These are phyloP conservation scores for Chaetodon auriga DNA, from an alignment of 2,113 vertebrate species.

Conservation along the genomic window DNA sequence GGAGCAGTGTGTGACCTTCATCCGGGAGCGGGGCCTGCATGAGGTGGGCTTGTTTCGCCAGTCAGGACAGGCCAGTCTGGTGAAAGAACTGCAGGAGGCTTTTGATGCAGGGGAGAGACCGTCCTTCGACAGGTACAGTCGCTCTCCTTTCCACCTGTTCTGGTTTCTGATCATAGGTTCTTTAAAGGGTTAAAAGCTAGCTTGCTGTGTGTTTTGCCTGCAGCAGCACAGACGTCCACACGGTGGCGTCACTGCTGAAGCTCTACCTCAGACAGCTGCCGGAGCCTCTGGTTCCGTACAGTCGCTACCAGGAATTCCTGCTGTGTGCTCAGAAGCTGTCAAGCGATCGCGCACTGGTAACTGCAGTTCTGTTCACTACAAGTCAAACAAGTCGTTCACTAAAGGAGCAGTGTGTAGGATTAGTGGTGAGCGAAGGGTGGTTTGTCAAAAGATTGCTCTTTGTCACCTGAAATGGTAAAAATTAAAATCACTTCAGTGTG, in stretches of 20 bases:
- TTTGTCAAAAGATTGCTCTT: too few relatives aligned
- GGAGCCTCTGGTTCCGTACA: conserved; percentile 85
- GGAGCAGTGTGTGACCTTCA: conserved; percentile 86
- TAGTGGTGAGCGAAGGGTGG: too few relatives aligned
- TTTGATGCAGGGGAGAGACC: conserved; percentile 86
- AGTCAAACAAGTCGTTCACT: neutral
- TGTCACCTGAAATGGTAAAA: neutral
- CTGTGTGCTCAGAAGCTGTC: conserved; percentile 77
- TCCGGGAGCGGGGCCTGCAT: conserved; percentile 79
- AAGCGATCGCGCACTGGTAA: conserved; percentile 75
- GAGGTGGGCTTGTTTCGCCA: conserved; percentile 87
- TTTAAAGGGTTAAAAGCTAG: neutral
- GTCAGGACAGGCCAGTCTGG: conserved; percentile 83
- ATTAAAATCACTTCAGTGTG: too few relatives aligned
- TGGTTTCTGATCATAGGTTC: neutral
- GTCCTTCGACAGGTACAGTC: conserved; percentile 81
- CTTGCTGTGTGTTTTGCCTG: conserved; percentile 26
- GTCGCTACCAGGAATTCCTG: conserved; percentile 83
- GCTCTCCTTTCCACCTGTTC: neutral
- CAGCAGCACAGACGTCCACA: conserved; percentile 86
- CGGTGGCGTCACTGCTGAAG: conserved; percentile 86
- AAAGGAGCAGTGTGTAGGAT: too few relatives aligned
- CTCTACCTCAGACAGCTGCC: conserved; percentile 87
- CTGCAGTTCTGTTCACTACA: neutral
- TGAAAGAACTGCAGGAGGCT: conserved; percentile 85